These are phyloP conservation scores for Diploptera punctata DNA, from an alignment of 2,888 invertebrate genomes.

Conservation along the genomic window DNA sequence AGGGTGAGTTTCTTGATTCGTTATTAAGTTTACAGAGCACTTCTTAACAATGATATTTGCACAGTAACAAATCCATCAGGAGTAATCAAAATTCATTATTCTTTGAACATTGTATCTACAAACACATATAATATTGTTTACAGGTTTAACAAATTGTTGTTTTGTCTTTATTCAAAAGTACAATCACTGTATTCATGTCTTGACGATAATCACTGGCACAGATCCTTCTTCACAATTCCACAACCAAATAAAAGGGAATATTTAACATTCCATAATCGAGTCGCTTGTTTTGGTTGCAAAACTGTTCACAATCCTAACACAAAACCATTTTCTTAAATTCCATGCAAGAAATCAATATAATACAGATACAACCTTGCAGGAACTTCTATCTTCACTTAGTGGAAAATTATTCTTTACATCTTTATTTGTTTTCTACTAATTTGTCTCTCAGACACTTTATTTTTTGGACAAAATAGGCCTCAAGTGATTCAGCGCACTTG, in stretches of 20 bases:
- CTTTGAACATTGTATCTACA: slow-evolving; percentile 22
- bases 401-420: not conserved
- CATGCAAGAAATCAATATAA: not conserved
- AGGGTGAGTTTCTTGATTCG: slow-evolving; percentile 19
- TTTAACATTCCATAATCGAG: not conserved
- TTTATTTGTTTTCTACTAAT: slow-evolving; percentile 41
- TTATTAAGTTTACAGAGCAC: slow-evolving; percentile 27
- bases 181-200: not conserved
- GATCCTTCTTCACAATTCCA: not conserved
- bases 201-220: not conserved
- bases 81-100: slow-evolving; percentile 13
- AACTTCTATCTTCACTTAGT: not conserved
- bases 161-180: not conserved
- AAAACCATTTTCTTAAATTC: not conserved
- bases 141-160: slow-evolving; percentile 1
- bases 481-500: slow-evolving; percentile 94
- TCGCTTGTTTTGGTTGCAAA: not conserved
- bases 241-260: not conserved
- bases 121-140: slow-evolving; percentile 12
- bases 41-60: not conserved
- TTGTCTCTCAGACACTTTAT: slow-evolving; percentile 83
- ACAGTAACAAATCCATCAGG: slow-evolving; percentile 8
- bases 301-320: not conserved
- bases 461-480: slow-evolving; percentile 95
- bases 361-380: not conserved